Base-by-base conservation (phyloP, 2,888 invertebrate genomes). In the Oeneis ivallda region DNA sequence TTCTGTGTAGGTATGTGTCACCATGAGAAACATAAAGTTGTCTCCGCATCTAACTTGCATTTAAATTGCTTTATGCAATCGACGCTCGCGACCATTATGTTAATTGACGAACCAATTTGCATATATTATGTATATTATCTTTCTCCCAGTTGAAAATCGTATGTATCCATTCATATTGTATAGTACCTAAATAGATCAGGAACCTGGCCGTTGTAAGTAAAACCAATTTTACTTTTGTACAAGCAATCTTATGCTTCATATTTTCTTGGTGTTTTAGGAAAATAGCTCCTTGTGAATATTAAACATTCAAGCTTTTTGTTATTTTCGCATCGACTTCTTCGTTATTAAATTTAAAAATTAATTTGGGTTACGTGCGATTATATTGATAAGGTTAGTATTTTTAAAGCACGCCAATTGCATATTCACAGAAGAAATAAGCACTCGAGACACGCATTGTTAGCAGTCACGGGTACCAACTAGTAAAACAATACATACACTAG, bases 401-500 rank as follows among this genome's bases (percentile, higher is more conserved):
- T 17, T 11, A 60, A n/a, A 61, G 52, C 49, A 26, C 41, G 41
- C 26, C 26, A 47, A 61, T 61, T 41, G 61, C 52, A 13, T 52
- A 52, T 26, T 65, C 64, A 64, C 52, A 37, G 58, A 41, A 15
- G 60, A 56, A 63, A 60, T 61, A 49, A 60, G 19, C 65, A 53
- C 32, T 62, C 43, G 43, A 59, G 54, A 67, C 61, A 67, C 61
- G 62, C 62, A 69, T 64, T 71, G 65, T 65, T 69, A 66, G 64
- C 61, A 69, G 66, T 68, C 66, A 67, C 66, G 70, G 65, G 69
- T 67, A 64, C 67, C 50, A 67, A 70, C 66, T 64, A 68, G 67
- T 65, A 50, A 71, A 70, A 72, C 73, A 73, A 70, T 71, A 71
- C 26, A 13, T 26, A 11, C 65, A 66, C 72, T 69, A 72, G 73